A percentile compares a stretch with the other conserved stretches of the same genome.
Evolutionary conservation across 2,113 vertebrate species (phyloP).

Genomic region (Psilopogon haemacephalus): DNA sequence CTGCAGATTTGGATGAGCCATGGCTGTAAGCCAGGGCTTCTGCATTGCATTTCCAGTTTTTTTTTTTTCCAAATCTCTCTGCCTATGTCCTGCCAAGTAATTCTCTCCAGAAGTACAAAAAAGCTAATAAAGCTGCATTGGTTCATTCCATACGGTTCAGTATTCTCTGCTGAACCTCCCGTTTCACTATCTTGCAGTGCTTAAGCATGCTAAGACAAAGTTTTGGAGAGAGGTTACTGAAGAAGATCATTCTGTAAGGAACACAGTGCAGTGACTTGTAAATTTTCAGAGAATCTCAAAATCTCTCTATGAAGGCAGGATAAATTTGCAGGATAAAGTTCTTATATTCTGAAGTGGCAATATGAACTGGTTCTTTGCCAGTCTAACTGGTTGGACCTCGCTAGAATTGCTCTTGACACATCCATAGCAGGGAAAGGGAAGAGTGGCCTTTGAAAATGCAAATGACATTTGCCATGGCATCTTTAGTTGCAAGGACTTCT

Average conservation of each 20-base stretch:
- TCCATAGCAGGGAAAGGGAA: not conserved
- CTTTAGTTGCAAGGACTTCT: not conserved
- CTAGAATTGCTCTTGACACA: not conserved
- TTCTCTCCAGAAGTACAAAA: constrained; percentile 8
- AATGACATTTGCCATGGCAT: constrained; percentile 11
- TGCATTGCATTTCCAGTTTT: not conserved
- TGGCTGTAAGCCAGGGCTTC: constrained; percentile 29
- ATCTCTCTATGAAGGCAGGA: not conserved
- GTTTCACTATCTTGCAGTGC: not conserved
- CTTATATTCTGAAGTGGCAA: not conserved
- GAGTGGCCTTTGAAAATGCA: not conserved
- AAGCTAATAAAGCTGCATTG: not conserved
- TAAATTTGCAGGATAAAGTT: not conserved
- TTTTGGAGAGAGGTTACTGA: not conserved
- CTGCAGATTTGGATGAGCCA: not conserved
- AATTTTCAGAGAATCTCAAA: not conserved
- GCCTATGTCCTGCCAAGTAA: not conserved
- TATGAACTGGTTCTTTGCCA: not conserved
- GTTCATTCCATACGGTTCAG: not conserved
- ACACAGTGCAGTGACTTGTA: not conserved
- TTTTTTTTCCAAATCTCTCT: not conserved
- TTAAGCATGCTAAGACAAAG: not conserved
- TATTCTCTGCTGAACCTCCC: not conserved
- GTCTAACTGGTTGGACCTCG: not conserved
- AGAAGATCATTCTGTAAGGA: not conserved